These are phyloP conservation scores for Zophobas atratus DNA, from an alignment of 1,140 invertebrate species.

Conservation along the genomic window DNA sequence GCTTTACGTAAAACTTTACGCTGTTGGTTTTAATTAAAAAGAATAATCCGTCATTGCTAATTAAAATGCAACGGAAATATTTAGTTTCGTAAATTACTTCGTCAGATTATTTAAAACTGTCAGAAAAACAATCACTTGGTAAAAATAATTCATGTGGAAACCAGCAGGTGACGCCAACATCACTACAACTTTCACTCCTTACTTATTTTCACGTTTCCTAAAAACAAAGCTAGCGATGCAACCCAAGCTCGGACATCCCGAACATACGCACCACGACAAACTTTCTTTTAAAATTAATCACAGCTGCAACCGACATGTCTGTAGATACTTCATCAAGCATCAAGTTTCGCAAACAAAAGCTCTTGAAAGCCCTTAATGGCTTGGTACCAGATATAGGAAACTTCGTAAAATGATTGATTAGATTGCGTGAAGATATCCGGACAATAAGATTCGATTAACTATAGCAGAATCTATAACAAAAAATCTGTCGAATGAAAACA, in stretches of 20 bases:
- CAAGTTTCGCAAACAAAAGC: constrained; percentile 40
- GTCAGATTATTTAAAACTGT: no score
- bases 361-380: constrained; percentile 41
- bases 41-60: constrained; percentile 10
- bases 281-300: constrained; percentile 40
- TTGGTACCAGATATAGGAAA: constrained; percentile 40
- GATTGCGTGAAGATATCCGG: constrained; percentile 18
- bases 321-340: constrained; percentile 39
- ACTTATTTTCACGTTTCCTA: no score
- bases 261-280: not conserved
- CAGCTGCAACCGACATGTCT: constrained; percentile 36
- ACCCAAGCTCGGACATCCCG: no score
- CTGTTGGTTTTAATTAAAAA: constrained; percentile 26
- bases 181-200: no score
- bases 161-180: not conserved
- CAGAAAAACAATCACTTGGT: no score
- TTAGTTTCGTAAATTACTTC: constrained; percentile 7
- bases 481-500: not conserved
- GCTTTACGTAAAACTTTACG: not conserved
- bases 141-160: not conserved
- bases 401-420: constrained; percentile 39
- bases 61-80: constrained; percentile 18
- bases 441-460: constrained; percentile 26
- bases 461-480: constrained; percentile 2
- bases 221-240: no score